Evolutionary conservation across 2,113 vertebrate species (phyloP).

Genomic region (Propithecus coquereli): DNA sequence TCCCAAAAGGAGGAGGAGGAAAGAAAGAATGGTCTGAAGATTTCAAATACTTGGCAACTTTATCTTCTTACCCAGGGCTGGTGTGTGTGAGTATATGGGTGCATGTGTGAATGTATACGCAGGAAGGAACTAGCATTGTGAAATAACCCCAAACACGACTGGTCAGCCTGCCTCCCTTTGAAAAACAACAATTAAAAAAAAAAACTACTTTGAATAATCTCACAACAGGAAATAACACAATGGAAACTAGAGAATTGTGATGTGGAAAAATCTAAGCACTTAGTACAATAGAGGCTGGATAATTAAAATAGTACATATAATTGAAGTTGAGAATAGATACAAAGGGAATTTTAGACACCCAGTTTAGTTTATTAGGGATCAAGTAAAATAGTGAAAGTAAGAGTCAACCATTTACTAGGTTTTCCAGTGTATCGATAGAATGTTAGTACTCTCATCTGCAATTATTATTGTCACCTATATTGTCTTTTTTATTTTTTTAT

Average conservation of each 20-base stretch:
- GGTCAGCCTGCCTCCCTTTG: slow-evolving; percentile 28
- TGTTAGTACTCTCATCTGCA: not conserved
- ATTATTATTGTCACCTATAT: not conserved
- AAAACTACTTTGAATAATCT: slow-evolving; percentile 44
- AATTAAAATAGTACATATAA: slow-evolving; percentile 24
- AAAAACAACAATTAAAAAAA: slow-evolving; percentile 53
- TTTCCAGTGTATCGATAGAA: not conserved
- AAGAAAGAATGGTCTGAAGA: not conserved
- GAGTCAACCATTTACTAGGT: not conserved
- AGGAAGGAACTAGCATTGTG: slow-evolving; percentile 67
- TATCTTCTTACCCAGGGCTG: not conserved
- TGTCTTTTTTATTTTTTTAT: too few species aligned
- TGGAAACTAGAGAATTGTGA: slow-evolving; percentile 40
- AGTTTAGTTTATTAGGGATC: not conserved
- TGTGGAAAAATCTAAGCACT: slow-evolving; percentile 52
- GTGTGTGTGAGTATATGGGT: not conserved
- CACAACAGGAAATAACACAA: slow-evolving; percentile 60
- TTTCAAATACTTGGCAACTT: not conserved
- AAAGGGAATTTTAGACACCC: not conserved
- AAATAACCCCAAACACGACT: slow-evolving; percentile 13
- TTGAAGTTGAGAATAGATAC: not conserved
- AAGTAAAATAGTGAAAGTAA: not conserved
- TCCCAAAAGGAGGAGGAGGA: not conserved
- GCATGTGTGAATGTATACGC: not conserved
- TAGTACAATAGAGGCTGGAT: slow-evolving; percentile 20